phyloP scores from a whole-genome alignment of 2,888 invertebrate species.

The Machimus rusticus region DNA sequence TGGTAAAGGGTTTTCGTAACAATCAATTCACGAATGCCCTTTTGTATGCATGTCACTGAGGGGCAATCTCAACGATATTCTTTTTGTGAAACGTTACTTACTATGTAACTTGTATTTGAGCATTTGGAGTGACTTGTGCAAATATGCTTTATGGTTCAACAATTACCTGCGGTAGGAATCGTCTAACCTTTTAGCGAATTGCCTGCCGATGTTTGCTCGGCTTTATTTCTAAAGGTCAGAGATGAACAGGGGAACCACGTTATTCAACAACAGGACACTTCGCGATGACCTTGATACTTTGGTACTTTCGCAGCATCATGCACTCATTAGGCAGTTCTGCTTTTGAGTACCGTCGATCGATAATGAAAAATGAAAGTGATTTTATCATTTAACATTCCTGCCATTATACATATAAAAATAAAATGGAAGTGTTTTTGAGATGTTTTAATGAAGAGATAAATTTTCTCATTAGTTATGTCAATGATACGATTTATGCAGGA shows the following conservation, averaged over 20 bases:
- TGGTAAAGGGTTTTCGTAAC: background rate
- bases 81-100: background rate
- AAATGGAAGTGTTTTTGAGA: background rate
- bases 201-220: background rate
- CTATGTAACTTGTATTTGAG: background rate
- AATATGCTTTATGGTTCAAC: background rate
- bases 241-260: background rate
- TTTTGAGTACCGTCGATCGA: background rate
- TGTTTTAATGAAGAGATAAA: background rate
- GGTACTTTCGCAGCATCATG: background rate
- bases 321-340: background rate
- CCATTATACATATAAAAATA: background rate
- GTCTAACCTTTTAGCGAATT: background rate
- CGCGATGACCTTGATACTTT: background rate
- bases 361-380: background rate
- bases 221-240: background rate
- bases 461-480: background rate
- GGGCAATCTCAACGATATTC: background rate
- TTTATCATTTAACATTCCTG: background rate
- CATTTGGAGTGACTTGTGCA: background rate
- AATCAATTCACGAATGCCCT: background rate
- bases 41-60: background rate
- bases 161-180: background rate
- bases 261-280: background rate
- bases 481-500: background rate